Evolutionary conservation across 1,140 invertebrate genomes (phyloP), one percentile per base, ranked within the genome.

Genomic region (Acyrthosiphon pisum): DNA sequence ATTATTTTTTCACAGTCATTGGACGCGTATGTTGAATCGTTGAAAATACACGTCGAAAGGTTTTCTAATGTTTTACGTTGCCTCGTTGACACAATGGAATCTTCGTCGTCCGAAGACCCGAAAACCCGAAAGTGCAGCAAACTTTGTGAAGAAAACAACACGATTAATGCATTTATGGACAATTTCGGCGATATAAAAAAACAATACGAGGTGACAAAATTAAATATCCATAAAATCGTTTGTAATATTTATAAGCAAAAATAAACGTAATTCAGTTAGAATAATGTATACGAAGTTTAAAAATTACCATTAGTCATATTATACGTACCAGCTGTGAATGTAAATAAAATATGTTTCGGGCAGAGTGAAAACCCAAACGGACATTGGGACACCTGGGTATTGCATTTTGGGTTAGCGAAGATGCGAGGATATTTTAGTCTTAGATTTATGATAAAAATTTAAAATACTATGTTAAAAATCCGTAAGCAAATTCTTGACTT

Each of bases 1-100:
- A 88, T n/a, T 88, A 50, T 88, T n/a, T n/a, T 48, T 84, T 84
- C 23, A 41, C 35, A 60, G 88, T 90, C 50, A 7, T 46, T 90
- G 30, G 7, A 30, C 37, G 30, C 26, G 9, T 60, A 60, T n/a
- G 37, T 90, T 6, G 6, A 60, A 90, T 90, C 35, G 53, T 44
- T 90, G 37, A 60, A 60, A 20, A 44, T 6, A 60, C 56, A 60
- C 18, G 11, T 60, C 23, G 37, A 90, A 60, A 56, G 14, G 4
- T 90, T 90, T 30, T 37, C 1, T 6, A 18, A 60, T 23, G 22
- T 90, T 30, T 56, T 60, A 6, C 11, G 6, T 26, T 30, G 53
- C 60, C 60, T 90, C 18, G 11, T 90, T 18, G 88, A 60, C 44
- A 90, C 37, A 23, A 37, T 0, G 41, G 41, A 26, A 37, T 89